These are phyloP conservation scores for Entomobrya multifasciata DNA, from an alignment of 2,888 invertebrate species.

Conservation along the genomic window DNA sequence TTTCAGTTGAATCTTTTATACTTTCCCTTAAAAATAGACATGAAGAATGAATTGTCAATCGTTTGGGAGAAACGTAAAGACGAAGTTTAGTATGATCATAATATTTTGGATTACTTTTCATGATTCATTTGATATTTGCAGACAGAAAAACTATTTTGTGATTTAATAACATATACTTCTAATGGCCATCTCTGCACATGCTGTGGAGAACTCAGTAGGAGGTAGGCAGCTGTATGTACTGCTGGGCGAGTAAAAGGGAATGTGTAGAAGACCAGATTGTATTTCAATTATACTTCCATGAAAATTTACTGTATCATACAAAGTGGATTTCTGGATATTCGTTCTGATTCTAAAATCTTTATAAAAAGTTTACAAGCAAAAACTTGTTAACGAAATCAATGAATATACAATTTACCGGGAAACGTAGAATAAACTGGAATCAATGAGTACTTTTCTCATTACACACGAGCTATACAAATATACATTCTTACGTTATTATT, in stretches of 20 bases:
- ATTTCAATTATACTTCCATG: conserved; percentile 68
- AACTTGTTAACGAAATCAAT: neutral
- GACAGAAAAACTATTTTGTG: conserved; percentile 25
- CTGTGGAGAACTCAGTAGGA: neutral
- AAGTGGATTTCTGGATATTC: conserved; percentile 40
- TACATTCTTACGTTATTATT: neutral
- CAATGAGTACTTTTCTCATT: neutral
- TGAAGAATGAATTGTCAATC: conserved; percentile 1
- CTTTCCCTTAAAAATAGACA: neutral
- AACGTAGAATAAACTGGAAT: neutral
- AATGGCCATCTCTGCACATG: conserved; percentile 15
- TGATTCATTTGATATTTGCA: conserved; percentile 29
- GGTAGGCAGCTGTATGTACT: neutral
- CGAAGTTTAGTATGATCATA: conserved; percentile 22
- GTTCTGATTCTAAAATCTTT: conserved; percentile 13
- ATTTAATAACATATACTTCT: conserved; percentile 47
- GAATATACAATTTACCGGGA: neutral
- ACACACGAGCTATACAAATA: neutral
- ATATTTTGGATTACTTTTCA: conserved; percentile 24
- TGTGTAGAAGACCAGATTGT: conserved; percentile 58
- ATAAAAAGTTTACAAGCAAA: conserved; percentile 23
- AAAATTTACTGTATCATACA: conserved; percentile 12
- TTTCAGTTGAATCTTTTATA: conserved; percentile 10
- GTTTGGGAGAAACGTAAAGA: neutral
- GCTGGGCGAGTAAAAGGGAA: conserved; percentile 46